A percentile compares a stretch with the other conserved stretches of the same genome.
Evolutionary conservation across 2,113 vertebrate genomes (phyloP).

Genomic region (Herpailurus yagouaroundi): DNA sequence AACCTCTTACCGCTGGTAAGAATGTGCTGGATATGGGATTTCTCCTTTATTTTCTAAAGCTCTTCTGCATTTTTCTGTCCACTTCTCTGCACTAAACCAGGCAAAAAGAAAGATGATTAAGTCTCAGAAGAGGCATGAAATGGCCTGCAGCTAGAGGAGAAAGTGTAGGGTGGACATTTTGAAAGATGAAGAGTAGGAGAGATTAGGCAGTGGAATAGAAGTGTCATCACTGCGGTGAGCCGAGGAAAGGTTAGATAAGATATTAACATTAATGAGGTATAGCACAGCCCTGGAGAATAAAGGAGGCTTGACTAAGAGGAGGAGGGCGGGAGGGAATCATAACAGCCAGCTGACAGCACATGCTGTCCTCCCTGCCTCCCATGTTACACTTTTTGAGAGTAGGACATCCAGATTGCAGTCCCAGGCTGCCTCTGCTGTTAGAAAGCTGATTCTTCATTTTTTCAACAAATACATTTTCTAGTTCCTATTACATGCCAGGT

Average conservation of each 20-base stretch:
- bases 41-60: conserved; percentile 64
- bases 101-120: conserved; percentile 75
- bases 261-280: conserved; percentile 77
- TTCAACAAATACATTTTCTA: not conserved
- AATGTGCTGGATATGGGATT: not conserved
- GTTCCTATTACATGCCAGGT: not conserved
- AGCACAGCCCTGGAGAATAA: conserved; percentile 52
- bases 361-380: not conserved
- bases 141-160: conserved; percentile 71
- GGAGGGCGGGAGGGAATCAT: not conserved
- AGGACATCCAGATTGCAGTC: not conserved
- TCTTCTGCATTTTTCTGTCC: conserved; percentile 56
- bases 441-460: not conserved
- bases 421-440: not conserved
- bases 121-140: conserved; percentile 73
- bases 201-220: conserved; percentile 61
- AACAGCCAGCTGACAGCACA: not conserved
- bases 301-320: conserved; percentile 43
- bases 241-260: conserved; percentile 71
- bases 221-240: conserved; percentile 48
- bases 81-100: conserved; percentile 64
- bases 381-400: not conserved
- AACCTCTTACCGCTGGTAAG: not conserved
- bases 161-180: conserved; percentile 74
- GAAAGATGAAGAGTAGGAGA: conserved; percentile 68